Conservation (phyloP, 1,140 invertebrate species). For the Cherax quadricarinatus region DNA sequence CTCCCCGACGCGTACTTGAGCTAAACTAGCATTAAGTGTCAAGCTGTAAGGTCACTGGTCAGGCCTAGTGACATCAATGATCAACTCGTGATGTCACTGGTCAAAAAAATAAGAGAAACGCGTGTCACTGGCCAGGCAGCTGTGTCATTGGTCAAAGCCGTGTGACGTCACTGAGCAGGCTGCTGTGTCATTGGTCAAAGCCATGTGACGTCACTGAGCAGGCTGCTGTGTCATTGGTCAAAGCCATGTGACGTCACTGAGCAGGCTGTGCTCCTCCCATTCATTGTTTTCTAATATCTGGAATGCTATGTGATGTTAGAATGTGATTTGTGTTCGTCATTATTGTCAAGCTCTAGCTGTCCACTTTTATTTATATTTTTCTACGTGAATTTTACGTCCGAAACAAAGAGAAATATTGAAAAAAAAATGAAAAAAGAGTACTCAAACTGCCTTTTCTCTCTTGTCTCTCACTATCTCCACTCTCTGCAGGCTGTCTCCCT, state of each 20-base stretch:
- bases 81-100: conserved; percentile 24
- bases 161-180: conserved; percentile 28
- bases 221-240: conserved; percentile 47
- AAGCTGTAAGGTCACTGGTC: conserved; percentile 34
- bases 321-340: conserved; percentile 64
- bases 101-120: background rate
- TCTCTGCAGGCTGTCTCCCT: background rate
- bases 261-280: conserved; percentile 66
- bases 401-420: conserved; percentile 13
- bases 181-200: background rate
- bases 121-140: conserved; percentile 9
- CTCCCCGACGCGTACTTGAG: background rate
- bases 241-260: conserved; percentile 62
- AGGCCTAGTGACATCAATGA: conserved; percentile 28
- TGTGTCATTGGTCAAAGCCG: conserved; percentile 18
- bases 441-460: conserved; percentile 43
- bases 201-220: conserved; percentile 32
- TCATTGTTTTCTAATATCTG: conserved; percentile 66
- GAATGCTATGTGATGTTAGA: conserved; percentile 59
- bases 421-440: background rate
- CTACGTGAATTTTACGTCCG: conserved; percentile 69
- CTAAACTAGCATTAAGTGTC: conserved; percentile 13
- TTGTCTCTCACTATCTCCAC: conserved; percentile 42
- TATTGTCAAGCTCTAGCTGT: conserved; percentile 59
- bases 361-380: conserved; percentile 71